Evolutionary conservation across 1,140 invertebrate genomes (phyloP), one percentile per base, ranked within the genome.

Genomic region (Orius laevigatus): DNA sequence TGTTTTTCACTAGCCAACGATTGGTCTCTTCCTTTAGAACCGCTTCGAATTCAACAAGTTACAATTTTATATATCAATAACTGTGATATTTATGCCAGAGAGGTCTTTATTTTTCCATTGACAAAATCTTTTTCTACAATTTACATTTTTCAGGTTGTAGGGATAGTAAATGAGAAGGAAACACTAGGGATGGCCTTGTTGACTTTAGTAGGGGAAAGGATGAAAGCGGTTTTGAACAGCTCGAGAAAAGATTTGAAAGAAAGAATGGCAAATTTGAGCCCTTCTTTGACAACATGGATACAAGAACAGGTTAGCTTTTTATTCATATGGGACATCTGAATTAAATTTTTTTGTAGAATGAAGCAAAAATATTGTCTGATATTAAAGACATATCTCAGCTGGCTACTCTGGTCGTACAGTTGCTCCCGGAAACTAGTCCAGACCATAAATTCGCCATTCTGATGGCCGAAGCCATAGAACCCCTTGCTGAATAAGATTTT

Each of bases 21-120:
- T 43, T 93, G 90, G 86, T 73, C 76, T 49, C 63, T 92, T 25
- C 77, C 86, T 60, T 68, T 72, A 14, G 83, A 88, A 57, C 71
- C 75, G 53, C 64, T 93, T 32, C 73, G 76, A 54, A 71, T 79
- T 55, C 79, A 85, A 64, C 78, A 88, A 68, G 73, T 84, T 39
- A 74, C 74, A 56, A 75, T 85, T 57, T 65, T 89, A 11, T 89
- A 86, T 60, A 70, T 72, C 1, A 73, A 74, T 59, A 83, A 83
- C 35, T 78, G 79, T 57, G 85, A 91, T 71, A 69, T 68, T 32
- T 60, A 84, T 31, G 87, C 81, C 16, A 73, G 83, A 62, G 78
- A 83, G 62, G 75, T 87, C 35, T 16, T 25, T 9, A n/a, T 14
- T 14, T 43, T 39, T 46, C 14, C 6, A 9, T 31, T 25, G 10